Evolutionary conservation across 2,113 vertebrate genomes (phyloP).

Genomic region (Pan troglodytes): DNA sequence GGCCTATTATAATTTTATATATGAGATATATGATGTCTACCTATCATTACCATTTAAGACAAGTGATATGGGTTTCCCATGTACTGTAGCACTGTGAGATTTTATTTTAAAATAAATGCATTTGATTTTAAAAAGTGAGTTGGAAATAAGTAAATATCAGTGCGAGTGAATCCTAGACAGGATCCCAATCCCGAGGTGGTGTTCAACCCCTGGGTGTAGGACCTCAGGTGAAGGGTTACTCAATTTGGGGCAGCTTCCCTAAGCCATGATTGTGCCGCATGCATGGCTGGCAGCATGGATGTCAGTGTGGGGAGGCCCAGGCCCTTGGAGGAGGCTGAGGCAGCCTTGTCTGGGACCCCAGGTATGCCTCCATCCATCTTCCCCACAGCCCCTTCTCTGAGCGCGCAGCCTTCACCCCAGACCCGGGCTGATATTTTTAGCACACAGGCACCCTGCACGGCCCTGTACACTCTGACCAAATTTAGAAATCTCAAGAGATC

Average conservation of each 20-base stretch:
- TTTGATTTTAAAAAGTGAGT: not conserved
- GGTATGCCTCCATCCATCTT: rapidly evolving
- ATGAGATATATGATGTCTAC: not conserved
- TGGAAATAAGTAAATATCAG: not conserved
- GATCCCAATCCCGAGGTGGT: too few species aligned
- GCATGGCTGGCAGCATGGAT: rapidly evolving
- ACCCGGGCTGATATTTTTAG: slow-evolving; percentile 62
- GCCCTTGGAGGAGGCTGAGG: not conserved
- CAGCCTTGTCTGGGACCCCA: not conserved
- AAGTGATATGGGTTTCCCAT: not conserved
- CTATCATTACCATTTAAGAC: not conserved
- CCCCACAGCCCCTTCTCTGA: not conserved
- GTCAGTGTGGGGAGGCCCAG: rapidly evolving
- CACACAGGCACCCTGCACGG: not conserved
- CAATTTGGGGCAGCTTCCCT: not conserved
- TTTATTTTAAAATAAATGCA: not conserved
- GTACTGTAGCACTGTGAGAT: not conserved
- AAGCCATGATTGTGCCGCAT: rapidly evolving
- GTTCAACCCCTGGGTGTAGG: rapidly evolving
- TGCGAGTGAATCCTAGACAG: not conserved
- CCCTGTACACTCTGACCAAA: slow-evolving; percentile 63
- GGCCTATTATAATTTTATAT: too few species aligned
- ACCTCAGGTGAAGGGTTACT: not conserved
- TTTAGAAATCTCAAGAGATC: slow-evolving; percentile 65
- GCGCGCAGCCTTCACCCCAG: not conserved